Percentiles rank a stretch among this genome's conserved stretches.
These are phyloP conservation scores for Ahaetulla prasina DNA, from an alignment of 2,113 vertebrate species.

Conservation along the genomic window DNA sequence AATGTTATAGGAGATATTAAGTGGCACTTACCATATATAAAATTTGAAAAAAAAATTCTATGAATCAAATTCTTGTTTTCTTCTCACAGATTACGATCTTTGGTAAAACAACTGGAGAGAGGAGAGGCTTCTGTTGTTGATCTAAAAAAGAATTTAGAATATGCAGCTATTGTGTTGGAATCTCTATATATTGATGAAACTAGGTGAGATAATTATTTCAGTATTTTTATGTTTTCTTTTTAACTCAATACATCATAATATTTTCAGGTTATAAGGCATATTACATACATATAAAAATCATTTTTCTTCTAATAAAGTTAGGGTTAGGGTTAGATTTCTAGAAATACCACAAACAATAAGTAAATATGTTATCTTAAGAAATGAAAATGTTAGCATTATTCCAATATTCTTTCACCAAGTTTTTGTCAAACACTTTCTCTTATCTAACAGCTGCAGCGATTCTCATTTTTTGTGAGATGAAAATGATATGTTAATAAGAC, in stretches of 20 bases:
- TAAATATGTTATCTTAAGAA: background rate
- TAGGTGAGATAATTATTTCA: conserved; percentile 69
- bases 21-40: background rate
- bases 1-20: background rate
- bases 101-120: conserved; percentile 95
- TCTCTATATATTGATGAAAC: conserved; percentile 97
- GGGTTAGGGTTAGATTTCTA: too few species aligned
- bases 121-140: conserved; percentile 92
- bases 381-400: background rate
- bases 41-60: background rate
- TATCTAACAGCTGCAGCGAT: background rate
- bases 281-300: background rate
- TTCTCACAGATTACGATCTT: conserved; percentile 81
- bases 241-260: background rate
- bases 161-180: conserved; percentile 92
- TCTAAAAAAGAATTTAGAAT: conserved; percentile 97
- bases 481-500: background rate
- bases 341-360: background rate
- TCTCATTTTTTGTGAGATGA: background rate
- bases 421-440: background rate
- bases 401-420: background rate
- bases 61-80: conserved; percentile 52
- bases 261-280: background rate
- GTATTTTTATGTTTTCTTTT: background rate
- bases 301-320: background rate